These are phyloP conservation scores for Neelides sp. DNA, from an alignment of 1,140 invertebrate genomes.

Conservation along the genomic window DNA sequence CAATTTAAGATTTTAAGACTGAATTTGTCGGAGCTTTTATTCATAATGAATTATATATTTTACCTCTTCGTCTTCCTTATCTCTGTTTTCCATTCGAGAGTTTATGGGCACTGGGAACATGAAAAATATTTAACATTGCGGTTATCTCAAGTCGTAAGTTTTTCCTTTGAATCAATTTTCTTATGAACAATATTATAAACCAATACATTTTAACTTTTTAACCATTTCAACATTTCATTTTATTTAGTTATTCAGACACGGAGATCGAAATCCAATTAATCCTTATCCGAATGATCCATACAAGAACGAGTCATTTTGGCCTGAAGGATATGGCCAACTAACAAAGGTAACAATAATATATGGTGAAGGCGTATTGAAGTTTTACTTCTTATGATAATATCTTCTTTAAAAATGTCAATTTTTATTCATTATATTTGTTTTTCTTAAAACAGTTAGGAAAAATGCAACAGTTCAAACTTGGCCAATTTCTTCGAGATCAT, in stretches of 20 bases:
- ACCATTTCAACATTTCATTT: background rate
- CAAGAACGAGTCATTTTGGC: conserved; percentile 49
- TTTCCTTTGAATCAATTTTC: too few species aligned
- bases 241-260: conserved; percentile 56
- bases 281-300: conserved; percentile 58
- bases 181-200: too few species aligned
- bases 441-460: conserved; percentile 54
- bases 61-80: too few species aligned
- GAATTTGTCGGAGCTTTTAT: too few species aligned
- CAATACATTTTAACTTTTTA: too few species aligned
- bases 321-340: conserved; percentile 51
- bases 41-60: too few species aligned
- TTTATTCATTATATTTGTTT: background rate
- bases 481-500: conserved; percentile 52
- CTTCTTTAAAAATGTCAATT: background rate
- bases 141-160: background rate
- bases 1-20: too few species aligned
- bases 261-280: conserved; percentile 53
- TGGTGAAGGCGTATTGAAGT: background rate
- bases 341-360: conserved; percentile 47
- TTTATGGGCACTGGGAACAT: too few species aligned
- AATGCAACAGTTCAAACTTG: conserved; percentile 59
- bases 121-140: background rate
- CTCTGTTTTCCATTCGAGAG: too few species aligned
- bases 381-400: conserved; percentile 7